Conservation (phyloP, 2,888 invertebrate genomes). For the Incurvaria masculella region DNA sequence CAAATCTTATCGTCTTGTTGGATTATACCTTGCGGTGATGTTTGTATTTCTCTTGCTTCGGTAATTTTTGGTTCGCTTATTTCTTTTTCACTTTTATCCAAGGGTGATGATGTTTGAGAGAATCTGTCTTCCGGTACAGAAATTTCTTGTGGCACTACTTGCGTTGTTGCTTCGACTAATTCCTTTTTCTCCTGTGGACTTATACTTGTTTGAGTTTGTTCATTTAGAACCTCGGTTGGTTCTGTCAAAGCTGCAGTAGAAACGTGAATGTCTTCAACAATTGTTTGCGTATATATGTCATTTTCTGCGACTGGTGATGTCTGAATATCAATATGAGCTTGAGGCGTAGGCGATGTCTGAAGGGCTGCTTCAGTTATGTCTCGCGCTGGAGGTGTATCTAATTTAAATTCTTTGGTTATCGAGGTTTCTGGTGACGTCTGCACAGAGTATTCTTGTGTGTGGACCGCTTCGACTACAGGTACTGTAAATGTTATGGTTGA, state of each 20-base stretch:
- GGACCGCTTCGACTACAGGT: constrained; percentile 56
- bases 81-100: constrained; percentile 23
- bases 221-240: constrained; percentile 13
- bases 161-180: constrained; percentile 53
- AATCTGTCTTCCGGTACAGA: constrained; percentile 40
- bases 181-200: constrained; percentile 34
- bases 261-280: constrained; percentile 28
- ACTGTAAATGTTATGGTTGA: constrained; percentile 56
- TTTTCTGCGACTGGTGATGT: constrained; percentile 54
- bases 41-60: constrained; percentile 51
- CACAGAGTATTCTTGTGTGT: constrained; percentile 53
- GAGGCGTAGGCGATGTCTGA: constrained; percentile 53
- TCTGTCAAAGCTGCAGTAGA: constrained; percentile 38
- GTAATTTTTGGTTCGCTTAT: constrained; percentile 36
- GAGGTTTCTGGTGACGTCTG: constrained; percentile 58
- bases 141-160: constrained; percentile 46
- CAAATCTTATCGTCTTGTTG: constrained; percentile 38
- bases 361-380: constrained; percentile 38
- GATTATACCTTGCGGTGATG: constrained; percentile 39
- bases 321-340: constrained; percentile 56
- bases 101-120: constrained; percentile 45
- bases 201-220: constrained; percentile 43
- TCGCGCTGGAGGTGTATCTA: constrained; percentile 28
- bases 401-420: constrained; percentile 32
- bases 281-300: constrained; percentile 41